Percentiles rank a stretch among this genome's conserved stretches.
These are phyloP conservation scores for Odontocerum albicorne DNA, from an alignment of 2,888 invertebrate genomes.

Conservation along the genomic window DNA sequence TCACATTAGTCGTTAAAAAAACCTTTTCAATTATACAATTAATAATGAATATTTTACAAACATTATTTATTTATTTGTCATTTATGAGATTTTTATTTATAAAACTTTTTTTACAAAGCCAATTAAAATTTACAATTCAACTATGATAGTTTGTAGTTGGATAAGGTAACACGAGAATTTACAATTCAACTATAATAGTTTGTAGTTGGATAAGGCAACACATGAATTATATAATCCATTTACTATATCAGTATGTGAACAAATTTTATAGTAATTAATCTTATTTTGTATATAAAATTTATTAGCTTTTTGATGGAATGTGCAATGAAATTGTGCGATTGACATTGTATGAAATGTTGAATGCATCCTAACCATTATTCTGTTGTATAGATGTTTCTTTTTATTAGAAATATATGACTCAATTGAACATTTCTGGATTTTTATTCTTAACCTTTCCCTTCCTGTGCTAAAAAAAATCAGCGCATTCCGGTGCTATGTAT, in stretches of 20 bases:
- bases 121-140: not conserved
- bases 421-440: too few relatives aligned
- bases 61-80: slow-evolving; percentile 28
- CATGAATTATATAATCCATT: slow-evolving; percentile 8
- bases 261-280: slow-evolving; percentile 24
- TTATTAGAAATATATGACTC: slow-evolving; percentile 34
- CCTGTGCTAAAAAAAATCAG: too few relatives aligned
- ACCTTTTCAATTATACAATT: slow-evolving; percentile 31
- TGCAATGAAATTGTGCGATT: slow-evolving; percentile 18
- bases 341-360: slow-evolving; percentile 20
- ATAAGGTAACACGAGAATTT: slow-evolving; percentile 4
- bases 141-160: slow-evolving; percentile 7
- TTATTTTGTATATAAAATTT: slow-evolving; percentile 30
- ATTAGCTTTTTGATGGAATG: slow-evolving; percentile 13
- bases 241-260: slow-evolving; percentile 11
- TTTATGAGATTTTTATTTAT: slow-evolving; percentile 22
- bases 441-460: too few relatives aligned
- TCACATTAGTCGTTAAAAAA: slow-evolving; percentile 28
- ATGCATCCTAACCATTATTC: slow-evolving; percentile 28
- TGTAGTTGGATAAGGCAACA: slow-evolving; percentile 5
- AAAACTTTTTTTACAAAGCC: slow-evolving; percentile 18
- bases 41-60: slow-evolving; percentile 30
- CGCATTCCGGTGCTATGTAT: too few relatives aligned
- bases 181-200: slow-evolving; percentile 9
- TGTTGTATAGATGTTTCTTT: slow-evolving; percentile 35